A percentile compares a stretch with the other conserved stretches of the same genome.
These are phyloP conservation scores for Atractosteus spatula DNA, from an alignment of 2,113 vertebrate genomes.

Conservation along the genomic window DNA sequence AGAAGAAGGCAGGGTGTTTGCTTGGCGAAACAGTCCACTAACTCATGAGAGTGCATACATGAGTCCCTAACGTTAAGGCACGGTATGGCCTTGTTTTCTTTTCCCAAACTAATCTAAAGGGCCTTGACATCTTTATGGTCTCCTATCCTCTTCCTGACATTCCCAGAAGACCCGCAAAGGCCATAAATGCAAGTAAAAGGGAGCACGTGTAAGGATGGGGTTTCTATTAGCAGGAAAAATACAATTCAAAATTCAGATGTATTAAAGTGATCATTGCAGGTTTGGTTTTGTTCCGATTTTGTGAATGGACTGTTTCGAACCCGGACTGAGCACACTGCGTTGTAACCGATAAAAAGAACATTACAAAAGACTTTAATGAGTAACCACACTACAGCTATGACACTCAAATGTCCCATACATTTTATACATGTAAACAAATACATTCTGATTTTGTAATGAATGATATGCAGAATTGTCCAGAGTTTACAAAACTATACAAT, in stretches of 20 bases:
- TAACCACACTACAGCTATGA: background rate
- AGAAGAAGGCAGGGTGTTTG: conserved; percentile 19
- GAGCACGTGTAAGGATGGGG: background rate
- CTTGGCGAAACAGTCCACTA: conserved; percentile 25
- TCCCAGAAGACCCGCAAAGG: background rate
- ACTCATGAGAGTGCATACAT: conserved; percentile 5
- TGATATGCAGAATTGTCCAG: background rate
- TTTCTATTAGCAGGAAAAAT: background rate
- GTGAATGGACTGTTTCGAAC: background rate
- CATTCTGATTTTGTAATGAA: background rate
- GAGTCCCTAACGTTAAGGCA: background rate
- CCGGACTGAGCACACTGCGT: background rate
- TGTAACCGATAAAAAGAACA: background rate
- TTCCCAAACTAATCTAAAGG: background rate
- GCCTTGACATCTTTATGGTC: conserved; percentile 5
- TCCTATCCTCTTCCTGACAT: conserved; percentile 1
- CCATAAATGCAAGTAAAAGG: background rate
- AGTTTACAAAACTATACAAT: conserved; percentile 20
- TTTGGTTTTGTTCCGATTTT: background rate
- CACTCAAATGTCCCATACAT: background rate
- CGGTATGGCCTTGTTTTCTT: conserved; percentile 2
- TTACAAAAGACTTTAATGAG: too few relatives aligned
- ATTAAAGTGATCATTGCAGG: background rate
- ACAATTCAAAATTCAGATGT: background rate
- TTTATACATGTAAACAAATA: background rate